Evolutionary conservation across 2,888 invertebrate genomes (phyloP).

Genomic region (Tiliacea aurago): DNA sequence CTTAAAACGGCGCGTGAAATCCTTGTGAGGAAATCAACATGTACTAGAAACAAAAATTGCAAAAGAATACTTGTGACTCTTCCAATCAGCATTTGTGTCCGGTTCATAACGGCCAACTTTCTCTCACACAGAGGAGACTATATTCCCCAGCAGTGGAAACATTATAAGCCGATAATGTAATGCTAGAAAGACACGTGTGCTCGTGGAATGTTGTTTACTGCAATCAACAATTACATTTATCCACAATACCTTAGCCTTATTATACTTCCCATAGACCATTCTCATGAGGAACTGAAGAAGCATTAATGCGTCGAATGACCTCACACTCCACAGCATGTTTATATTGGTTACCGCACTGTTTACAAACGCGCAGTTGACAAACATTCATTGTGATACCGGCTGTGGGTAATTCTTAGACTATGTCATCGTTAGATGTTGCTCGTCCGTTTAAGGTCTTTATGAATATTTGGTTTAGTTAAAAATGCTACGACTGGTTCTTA

Average conservation of each 20-base stretch:
- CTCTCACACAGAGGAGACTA: too few species aligned
- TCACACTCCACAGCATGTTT: constrained; percentile 41
- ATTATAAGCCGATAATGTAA: neutral
- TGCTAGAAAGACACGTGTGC: neutral
- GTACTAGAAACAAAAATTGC: neutral
- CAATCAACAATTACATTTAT: constrained; percentile 25
- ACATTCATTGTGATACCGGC: constrained; percentile 47
- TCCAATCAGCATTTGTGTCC: neutral
- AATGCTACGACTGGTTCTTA: neutral
- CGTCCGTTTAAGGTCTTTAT: constrained; percentile 4
- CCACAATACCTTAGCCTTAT: constrained; percentile 16
- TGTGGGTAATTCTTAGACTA: constrained; percentile 33
- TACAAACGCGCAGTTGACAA: constrained; percentile 34
- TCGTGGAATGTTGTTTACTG: constrained; percentile 1
- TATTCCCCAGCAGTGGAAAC: neutral
- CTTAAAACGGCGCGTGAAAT: neutral
- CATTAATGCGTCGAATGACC: constrained; percentile 35
- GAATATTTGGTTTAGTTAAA: constrained; percentile 1
- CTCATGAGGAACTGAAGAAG: constrained; percentile 3
- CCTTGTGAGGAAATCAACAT: neutral
- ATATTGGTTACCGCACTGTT: constrained; percentile 32
- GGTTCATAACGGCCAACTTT: neutral
- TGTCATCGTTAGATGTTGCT: constrained; percentile 36
- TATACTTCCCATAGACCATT: neutral
- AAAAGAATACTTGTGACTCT: neutral